Evolutionary conservation across 37 sponge, comb jelly and placozoan genomes (phyloP).

Genomic region (Chondrosia reniformis): DNA sequence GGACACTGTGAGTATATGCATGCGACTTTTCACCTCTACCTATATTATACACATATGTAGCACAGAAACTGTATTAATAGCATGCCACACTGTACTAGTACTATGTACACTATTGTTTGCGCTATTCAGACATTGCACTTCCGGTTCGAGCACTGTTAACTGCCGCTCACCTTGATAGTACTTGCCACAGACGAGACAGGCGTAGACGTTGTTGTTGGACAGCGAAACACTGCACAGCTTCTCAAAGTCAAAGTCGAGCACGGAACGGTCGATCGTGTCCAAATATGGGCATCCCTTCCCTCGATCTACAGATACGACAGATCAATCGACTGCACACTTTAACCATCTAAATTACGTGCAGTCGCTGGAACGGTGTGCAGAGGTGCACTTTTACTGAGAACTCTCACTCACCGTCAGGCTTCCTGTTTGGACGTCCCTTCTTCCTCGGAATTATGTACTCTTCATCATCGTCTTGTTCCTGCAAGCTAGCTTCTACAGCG

Average conservation of each 20-base stretch:
- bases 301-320: not conserved
- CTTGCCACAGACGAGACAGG: slow-evolving; percentile 97
- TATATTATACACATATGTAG: slow-evolving; percentile 15
- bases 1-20: slow-evolving; percentile 98
- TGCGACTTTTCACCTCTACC: slow-evolving; percentile 92
- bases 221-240: slow-evolving; percentile 95
- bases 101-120: not conserved
- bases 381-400: not conserved
- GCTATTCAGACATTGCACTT: not conserved
- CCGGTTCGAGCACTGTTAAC: not conserved
- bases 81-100: not conserved
- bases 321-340: no score
- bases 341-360: not conserved
- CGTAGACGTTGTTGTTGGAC: slow-evolving; percentile 94
- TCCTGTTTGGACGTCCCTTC: not conserved
- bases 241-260: slow-evolving; percentile 99
- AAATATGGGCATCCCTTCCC: slow-evolving; percentile 78
- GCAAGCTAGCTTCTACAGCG: no score
- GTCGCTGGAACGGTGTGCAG: not conserved
- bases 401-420: not conserved
- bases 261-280: slow-evolving; percentile 82
- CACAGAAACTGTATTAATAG: not conserved
- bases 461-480: slow-evolving; percentile 34
- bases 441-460: slow-evolving; percentile 53
- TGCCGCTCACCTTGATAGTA: slow-evolving; percentile 89